Evolutionary conservation across 1,140 invertebrate species (phyloP), one percentile per base, ranked within the genome.

Genomic region (Drosophila repletoides): DNA sequence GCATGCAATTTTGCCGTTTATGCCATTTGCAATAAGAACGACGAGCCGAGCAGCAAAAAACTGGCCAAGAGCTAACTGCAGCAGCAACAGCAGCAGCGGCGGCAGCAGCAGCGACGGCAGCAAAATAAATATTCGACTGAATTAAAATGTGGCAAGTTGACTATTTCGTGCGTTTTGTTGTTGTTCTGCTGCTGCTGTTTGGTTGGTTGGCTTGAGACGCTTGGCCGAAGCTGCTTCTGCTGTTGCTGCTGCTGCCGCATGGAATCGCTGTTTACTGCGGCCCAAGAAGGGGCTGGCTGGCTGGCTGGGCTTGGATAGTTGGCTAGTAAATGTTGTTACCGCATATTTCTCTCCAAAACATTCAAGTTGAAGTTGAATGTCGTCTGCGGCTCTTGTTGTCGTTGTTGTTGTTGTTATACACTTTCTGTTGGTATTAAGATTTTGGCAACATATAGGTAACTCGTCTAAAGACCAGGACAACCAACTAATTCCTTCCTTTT

Each of bases 141-240:
- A 84, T 84, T 86, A 84, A 84, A 84, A 86, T 84, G 80, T 80
- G 80, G 80, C 72, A 83, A 79, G 74, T 83, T 80, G 80, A 86
- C 75, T 84, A 74, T 86, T 72, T 76, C 68, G 80, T 84, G 80
- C 71, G 55, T 67, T 67, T 51, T 34, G 48, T 63, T 72, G 60
- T 68, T 74, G 52, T 33, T 36, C 38, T 26, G 51, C 6, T 53
- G 51, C 12, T 36, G 33, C n/a, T 40, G 10, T 40, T 28, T 67
- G 46, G 46, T 24, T 60, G 48, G 46, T 12, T 48, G 22, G 21
- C 52, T 49, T 9, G 52, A 52, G 19, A 19, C 17, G 33, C 46
- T 45, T 26, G 28, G 14, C 29, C 38, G 24, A 40, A 10, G 12
- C 5, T 26, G 36, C 22, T 34, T n/a, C 26, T 31, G 22, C 2